Evolutionary conservation across 2,113 vertebrate genomes (phyloP), one percentile per base, ranked within the genome.

Genomic region (Lepus timidus): DNA sequence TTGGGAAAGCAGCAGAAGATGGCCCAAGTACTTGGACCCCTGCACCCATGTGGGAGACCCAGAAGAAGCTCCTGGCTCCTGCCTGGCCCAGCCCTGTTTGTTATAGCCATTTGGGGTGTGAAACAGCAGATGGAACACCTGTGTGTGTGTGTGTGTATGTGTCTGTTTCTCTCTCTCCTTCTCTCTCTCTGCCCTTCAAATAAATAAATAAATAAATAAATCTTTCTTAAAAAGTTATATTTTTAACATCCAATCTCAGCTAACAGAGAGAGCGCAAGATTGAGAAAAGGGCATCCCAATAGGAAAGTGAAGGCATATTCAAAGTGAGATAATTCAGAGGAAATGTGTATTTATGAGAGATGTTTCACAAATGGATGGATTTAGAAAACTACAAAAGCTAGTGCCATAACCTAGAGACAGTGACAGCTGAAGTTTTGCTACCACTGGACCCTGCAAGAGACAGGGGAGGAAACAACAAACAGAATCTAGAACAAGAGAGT

Each of bases 241-340:
- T 96, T 95, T 85, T 84, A 89, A 71, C 7, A 88, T 36, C 27
- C 67, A 33, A 33, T n/a, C 7, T 79, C 14, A 29, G 78, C 87
- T 29, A 58, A 3, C 44, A 91, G 14, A 67, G 9, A 71, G 19
- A n/a, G 3, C 64, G 7, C 62, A 9, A 23, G 6, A 9, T 58
- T 86, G 17, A 88, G 73, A 33, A 88, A 36, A 61, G 10, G 25
- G 25, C 9, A 49, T 39, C 55, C 55, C 4, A 67, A 61, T 3
- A 87, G 27, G 36, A 65, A 85, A 83, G 29, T 20, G 31, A 84
- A 74, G 55, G 7, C 9, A 23, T 58, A 79, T 6, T 44, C 31
- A 39, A 52, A 76, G n/a, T 33, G 75, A 11, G 3, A 36, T 65
- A 64, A 91, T 75, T 85, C 29, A 76, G 14, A 90, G 51, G 4